phyloP scores from a whole-genome alignment of 1,140 invertebrate species.

The Coptotermes formosanus region DNA sequence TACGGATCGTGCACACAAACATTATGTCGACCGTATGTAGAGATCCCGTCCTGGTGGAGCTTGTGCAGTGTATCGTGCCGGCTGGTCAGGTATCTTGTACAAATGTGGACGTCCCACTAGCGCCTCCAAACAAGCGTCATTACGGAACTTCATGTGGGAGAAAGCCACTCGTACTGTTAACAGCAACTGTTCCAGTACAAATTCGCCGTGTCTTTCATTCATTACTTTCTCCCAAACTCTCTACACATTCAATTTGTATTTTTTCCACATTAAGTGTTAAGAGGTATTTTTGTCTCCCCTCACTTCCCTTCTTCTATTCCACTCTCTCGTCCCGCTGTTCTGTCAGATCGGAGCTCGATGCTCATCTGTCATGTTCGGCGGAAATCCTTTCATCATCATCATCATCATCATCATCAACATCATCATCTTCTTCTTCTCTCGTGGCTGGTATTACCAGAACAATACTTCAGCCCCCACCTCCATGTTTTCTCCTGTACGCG shows the following conservation, averaged over 20 bases:
- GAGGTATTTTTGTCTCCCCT: slow-evolving; percentile 7
- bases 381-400: slow-evolving; percentile 14
- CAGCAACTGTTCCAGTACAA: too few relatives aligned
- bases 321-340: neutral
- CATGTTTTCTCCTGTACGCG: neutral
- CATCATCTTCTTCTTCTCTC: neutral
- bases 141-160: too few relatives aligned
- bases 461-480: slow-evolving; percentile 8
- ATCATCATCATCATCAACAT: neutral
- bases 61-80: too few relatives aligned
- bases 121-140: too few relatives aligned
- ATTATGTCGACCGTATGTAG: too few relatives aligned
- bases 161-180: too few relatives aligned
- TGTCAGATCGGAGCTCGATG: slow-evolving; percentile 6
- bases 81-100: too few relatives aligned
- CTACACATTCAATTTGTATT: neutral
- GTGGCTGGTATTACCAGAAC: slow-evolving; percentile 5
- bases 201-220: too few relatives aligned
- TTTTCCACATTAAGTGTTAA: slow-evolving; percentile 17
- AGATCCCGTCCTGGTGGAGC: too few relatives aligned
- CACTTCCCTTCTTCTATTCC: neutral
- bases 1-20: too few relatives aligned
- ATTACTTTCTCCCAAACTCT: neutral
- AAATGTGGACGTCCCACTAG: too few relatives aligned
- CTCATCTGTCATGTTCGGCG: slow-evolving; percentile 16